Conservation (phyloP, 2,888 invertebrate species). For the Monochamus alternatus region DNA sequence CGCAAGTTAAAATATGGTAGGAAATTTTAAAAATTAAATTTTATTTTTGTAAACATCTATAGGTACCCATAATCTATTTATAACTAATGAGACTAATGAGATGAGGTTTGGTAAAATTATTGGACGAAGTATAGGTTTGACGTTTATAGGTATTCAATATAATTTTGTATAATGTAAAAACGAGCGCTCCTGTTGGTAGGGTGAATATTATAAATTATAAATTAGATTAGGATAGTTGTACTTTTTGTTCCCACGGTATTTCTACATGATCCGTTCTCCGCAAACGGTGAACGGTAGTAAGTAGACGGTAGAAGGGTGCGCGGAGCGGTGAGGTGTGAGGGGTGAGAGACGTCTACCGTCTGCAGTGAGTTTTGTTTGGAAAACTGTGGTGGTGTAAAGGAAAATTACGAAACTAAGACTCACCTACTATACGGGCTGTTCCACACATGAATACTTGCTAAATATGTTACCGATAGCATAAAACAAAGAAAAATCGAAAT, state of each 20-base stretch:
- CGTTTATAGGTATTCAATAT: neutral
- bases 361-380: conserved; percentile 41
- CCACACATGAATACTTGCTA: conserved; percentile 93
- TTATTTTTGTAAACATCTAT: too few species aligned
- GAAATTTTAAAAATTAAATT: too few species aligned
- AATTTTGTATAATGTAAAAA: conserved; percentile 13
- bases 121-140: too few species aligned
- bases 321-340: conserved; percentile 48
- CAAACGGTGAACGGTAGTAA: conserved; percentile 35
- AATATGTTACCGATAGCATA: conserved; percentile 84
- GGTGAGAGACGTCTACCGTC: conserved; percentile 42
- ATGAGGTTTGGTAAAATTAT: too few species aligned
- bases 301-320: conserved; percentile 36
- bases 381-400: conserved; percentile 40
- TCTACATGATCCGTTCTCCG: conserved; percentile 30
- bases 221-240: conserved; percentile 46
- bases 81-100: too few species aligned
- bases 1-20: too few species aligned
- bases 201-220: conserved; percentile 52
- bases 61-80: too few species aligned
- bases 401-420: conserved; percentile 48
- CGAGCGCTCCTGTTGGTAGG: conserved; percentile 35
- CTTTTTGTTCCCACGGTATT: conserved; percentile 49
- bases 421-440: conserved; percentile 84
- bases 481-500: conserved; percentile 83